Evolutionary conservation across 92 coral and sea anemone species (phyloP).

Genomic region (Palythoa grandiflora): DNA sequence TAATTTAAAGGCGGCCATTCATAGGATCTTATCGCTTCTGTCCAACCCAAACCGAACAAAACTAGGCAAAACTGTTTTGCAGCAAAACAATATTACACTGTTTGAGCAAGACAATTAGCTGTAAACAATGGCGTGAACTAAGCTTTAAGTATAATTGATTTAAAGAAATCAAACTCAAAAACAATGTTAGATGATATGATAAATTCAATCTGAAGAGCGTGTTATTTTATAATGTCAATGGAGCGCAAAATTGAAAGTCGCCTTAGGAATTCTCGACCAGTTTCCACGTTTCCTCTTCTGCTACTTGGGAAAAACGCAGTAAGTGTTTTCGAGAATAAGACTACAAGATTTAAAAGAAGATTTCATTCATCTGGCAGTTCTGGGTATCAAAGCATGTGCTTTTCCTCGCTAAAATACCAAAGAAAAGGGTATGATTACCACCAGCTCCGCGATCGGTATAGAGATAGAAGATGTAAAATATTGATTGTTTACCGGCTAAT

Average conservation of each 20-base stretch:
- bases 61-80: neutral
- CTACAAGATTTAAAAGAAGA: neutral
- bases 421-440: neutral
- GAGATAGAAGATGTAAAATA: neutral
- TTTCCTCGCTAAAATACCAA: neutral
- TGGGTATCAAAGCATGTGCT: neutral
- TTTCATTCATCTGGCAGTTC: neutral
- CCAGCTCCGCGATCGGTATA: neutral
- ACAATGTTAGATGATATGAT: neutral
- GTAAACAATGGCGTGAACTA: neutral
- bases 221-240: too few species aligned
- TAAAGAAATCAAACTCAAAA: constrained; percentile 16
- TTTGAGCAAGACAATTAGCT: neutral
- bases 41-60: neutral
- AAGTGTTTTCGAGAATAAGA: neutral
- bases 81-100: neutral
- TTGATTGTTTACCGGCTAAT: neutral
- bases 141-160: neutral
- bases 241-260: neutral
- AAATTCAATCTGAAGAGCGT: neutral
- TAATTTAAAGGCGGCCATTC: neutral
- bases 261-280: neutral
- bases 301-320: neutral
- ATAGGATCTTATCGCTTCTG: neutral
- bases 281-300: neutral